Conservation (phyloP, 1,140 invertebrate genomes). For the Bombus affinis region DNA sequence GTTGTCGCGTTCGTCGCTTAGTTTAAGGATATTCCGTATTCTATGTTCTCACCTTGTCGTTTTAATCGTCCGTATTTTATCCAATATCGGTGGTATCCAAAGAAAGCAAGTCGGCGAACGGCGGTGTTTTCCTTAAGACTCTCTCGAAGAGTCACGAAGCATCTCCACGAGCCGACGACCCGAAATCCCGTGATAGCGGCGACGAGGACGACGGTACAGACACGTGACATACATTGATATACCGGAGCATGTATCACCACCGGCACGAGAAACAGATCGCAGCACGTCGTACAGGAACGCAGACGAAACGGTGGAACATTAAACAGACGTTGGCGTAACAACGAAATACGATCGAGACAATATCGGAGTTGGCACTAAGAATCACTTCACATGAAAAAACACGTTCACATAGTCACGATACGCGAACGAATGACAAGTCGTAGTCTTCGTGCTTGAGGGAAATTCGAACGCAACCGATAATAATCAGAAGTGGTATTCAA, state of each 20-base stretch:
- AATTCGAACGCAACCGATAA: background rate
- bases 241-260: constrained; percentile 56
- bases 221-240: constrained; percentile 74
- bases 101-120: background rate
- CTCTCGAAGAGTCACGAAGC: constrained; percentile 73
- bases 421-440: background rate
- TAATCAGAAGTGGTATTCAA: background rate
- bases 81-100: constrained; percentile 53
- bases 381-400: constrained; percentile 51
- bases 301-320: background rate
- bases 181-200: constrained; percentile 64
- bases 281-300: constrained; percentile 56
- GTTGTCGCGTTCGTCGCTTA: no score
- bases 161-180: constrained; percentile 61
- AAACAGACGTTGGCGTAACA: background rate
- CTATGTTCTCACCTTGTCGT: constrained; percentile 52
- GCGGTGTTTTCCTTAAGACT: constrained; percentile 67
- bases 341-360: background rate
- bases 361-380: constrained; percentile 26
- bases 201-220: constrained; percentile 55
- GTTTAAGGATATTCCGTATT: background rate
- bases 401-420: constrained; percentile 27
- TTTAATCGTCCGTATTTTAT: constrained; percentile 54
- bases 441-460: background rate
- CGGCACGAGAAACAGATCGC: constrained; percentile 59